Evolutionary conservation across 2,888 invertebrate genomes (phyloP), one percentile per base, ranked within the genome.

Genomic region (Drosophila austrosaltans): DNA sequence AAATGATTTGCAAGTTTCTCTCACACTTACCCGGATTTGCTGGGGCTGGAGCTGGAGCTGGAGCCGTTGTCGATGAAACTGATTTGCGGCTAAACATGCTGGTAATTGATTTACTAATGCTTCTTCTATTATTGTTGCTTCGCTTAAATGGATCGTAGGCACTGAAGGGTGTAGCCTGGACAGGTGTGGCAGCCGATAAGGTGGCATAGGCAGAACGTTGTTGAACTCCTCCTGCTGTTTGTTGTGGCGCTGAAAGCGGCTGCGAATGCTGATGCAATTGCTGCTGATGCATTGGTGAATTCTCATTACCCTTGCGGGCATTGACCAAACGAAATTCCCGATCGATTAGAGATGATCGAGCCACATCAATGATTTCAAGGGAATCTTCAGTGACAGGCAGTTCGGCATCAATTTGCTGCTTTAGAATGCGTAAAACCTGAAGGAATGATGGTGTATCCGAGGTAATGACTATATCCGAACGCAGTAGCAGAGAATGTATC

Each of bases 401-500:
- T 89, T 95, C 94, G 72, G 96, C 95, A 91, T 99, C 98, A 59
- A 98, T 95, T 92, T 96, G 96, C 79, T 97, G 96, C 87, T 97
- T 97, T 57, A 98, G 93, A 57, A 95, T 95, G 69, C 95, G 95
- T 81, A 97, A 93, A 75, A 97, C 98, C 95, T 98, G 98, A 92
- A 96, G 96, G 76, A 98, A 94, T 3, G 97, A 98, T 90, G 97
- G 96, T 90, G 98, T 96, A 89, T 96, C 96, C 1, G 98, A 98
- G 91, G 98, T 97, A 89, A 98, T 95, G 79, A 97, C 96, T 82
- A 95, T 94, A 91, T 95, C 95, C 72, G 97, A 96, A 88, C 97
- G 97, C 74, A 99, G 94, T 56, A 99, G 93, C 91, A 98, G 95
- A 2, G 98, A 96, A 76, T 97, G 95, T 62, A 99, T 93, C 64